Percentiles rank a stretch among this genome's conserved stretches.
phyloP scores from a whole-genome alignment of 2,888 invertebrate genomes.

The Heliconius charithonia region DNA sequence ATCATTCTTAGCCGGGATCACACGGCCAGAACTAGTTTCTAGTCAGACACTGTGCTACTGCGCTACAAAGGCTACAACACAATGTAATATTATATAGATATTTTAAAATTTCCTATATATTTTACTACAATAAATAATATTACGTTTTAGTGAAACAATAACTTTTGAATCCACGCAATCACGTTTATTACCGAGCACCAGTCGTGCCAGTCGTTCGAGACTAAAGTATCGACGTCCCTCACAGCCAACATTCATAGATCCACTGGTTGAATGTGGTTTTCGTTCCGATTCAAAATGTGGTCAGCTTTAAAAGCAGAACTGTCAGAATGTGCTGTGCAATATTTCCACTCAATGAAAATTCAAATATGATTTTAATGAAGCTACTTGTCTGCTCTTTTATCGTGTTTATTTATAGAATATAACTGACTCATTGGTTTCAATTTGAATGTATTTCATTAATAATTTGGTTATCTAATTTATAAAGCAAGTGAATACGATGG shows the following conservation, averaged over 20 bases:
- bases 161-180: neutral
- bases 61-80: too few relatives aligned
- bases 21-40: too few relatives aligned
- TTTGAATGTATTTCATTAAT: neutral
- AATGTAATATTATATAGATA: too few relatives aligned
- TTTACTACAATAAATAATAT: too few relatives aligned
- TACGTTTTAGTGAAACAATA: too few relatives aligned
- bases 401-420: neutral
- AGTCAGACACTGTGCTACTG: too few relatives aligned
- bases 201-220: neutral
- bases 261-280: constrained; percentile 37
- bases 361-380: constrained; percentile 15
- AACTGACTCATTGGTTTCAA: neutral
- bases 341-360: constrained; percentile 5
- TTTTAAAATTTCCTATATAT: too few relatives aligned
- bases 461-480: neutral
- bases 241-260: neutral
- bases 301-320: constrained; percentile 32
- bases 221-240: constrained; percentile 22
- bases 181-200: neutral
- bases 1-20: too few relatives aligned
- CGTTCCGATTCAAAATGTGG: constrained; percentile 31
- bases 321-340: constrained; percentile 13
- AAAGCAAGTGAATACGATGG: neutral
- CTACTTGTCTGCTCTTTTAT: neutral